Conservation (phyloP, 2,797 vertebrate genomes). For the Uromys caudimaculatus region DNA sequence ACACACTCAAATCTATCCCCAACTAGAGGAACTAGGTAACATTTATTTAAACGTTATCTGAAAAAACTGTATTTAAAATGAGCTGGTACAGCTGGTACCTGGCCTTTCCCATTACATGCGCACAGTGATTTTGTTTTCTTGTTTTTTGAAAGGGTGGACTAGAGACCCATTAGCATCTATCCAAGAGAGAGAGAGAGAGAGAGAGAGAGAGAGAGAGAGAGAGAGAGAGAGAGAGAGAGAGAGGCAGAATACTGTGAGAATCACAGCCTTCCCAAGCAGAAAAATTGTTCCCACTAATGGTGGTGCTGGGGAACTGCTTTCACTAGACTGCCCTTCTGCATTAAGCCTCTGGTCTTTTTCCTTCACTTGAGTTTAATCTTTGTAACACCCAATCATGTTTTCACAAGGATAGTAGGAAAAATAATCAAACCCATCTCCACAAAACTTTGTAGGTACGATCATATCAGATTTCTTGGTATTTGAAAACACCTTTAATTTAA, state of each 20-base stretch:
- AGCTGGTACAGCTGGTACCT: background rate
- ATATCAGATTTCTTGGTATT: background rate
- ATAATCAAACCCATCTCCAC: background rate
- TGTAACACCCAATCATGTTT: background rate
- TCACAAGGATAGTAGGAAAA: background rate
- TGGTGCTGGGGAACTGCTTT: background rate
- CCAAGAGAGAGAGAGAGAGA: background rate
- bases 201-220: background rate
- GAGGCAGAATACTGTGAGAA: background rate
- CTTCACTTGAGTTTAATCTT: background rate
- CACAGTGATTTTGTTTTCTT: background rate
- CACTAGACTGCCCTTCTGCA: background rate
- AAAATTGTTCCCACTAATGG: background rate
- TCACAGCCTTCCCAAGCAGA: background rate
- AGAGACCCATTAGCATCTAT: background rate
- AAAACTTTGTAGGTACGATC: background rate
- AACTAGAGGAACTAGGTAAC: slow-evolving; percentile 10
- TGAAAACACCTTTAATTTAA: slow-evolving; percentile 19
- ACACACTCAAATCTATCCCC: background rate
- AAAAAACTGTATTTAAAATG: slow-evolving; percentile 12
- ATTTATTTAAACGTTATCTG: slow-evolving; percentile 12
- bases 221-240: background rate
- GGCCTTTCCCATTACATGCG: background rate
- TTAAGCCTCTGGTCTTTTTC: background rate
- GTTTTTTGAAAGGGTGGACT: background rate